Evolutionary conservation across 30 jellyfish, hydroid and myxozoan genomes (phyloP), one percentile per base, ranked within the genome.

Genomic region (Sanderia malayensis): DNA sequence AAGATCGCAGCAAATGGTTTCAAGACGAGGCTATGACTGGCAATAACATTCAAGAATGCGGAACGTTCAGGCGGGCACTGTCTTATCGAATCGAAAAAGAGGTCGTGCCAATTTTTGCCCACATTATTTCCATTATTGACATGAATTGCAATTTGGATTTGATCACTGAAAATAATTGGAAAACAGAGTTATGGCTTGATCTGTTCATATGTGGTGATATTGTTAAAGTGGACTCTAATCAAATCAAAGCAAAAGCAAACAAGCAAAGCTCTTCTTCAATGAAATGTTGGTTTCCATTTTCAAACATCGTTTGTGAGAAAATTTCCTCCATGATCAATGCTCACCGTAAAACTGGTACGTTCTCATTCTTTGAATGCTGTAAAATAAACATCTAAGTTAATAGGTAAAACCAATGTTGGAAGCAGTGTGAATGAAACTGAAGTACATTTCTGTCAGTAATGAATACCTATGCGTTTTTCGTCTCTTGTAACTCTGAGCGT

Each of bases 41-140:
- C 6, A 53, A 57, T 19, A 67, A 85, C 63, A 69, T 67, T 44
- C 95, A 86, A 27, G 86, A 76, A 30, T 85, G 85, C 47, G 95
- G 95, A 67, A 85, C 95, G 13, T 85, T 85, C 31, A 70, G 95
- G n/a, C 74, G 85, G 27, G 95, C 95, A 0, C 53, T 85, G 75
- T 60, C 80, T 11, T 58, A 85, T 23, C 78, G 89, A 11, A 78
- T 82, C 55, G 94, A 82, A 47, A 69, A 71, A 9, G 77, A 71
- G 30, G 68, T 82, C 21, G 53, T 68, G 15, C 94, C 94, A 4
- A 61, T 82, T 1, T 65, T 85, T 22, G 52, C 91, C 0, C 57
- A 22, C 28, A 46, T 85, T 18, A 55, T 85, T 15, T 17, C 74
- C 0, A 65, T 61, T 29, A 53, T 85, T 53, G 95, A 85, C 62